Evolutionary conservation across 2,113 vertebrate species (phyloP).

Genomic region (Chloropsis hardwickii): DNA sequence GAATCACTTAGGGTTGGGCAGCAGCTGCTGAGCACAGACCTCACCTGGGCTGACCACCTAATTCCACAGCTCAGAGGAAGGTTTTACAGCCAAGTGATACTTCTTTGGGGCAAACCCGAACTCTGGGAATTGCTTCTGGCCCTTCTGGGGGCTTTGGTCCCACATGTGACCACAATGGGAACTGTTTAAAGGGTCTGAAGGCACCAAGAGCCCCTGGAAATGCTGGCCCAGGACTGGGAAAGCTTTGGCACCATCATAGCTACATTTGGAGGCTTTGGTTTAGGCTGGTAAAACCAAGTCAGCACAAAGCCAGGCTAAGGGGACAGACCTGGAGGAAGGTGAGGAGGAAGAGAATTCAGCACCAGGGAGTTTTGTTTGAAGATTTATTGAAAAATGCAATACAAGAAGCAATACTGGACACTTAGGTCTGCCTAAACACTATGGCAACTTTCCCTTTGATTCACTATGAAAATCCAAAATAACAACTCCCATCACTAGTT

Average conservation of each 20-base stretch:
- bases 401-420: constrained; percentile 77
- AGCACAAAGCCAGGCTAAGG: not conserved
- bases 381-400: constrained; percentile 82
- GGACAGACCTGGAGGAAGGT: not conserved
- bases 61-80: not conserved
- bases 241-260: rapidly evolving
- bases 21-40: not conserved
- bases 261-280: not conserved
- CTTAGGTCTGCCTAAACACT: constrained; percentile 62
- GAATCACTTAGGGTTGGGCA: not conserved
- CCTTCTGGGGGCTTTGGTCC: not conserved
- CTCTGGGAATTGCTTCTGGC: not conserved
- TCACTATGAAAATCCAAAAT: constrained; percentile 65
- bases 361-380: constrained; percentile 19
- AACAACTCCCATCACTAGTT: constrained; percentile 52
- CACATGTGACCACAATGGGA: rapidly evolving
- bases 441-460: constrained; percentile 60
- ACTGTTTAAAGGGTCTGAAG: not conserved
- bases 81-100: not conserved
- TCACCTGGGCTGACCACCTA: not conserved
- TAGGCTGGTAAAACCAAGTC: not conserved
- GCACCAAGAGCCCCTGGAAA: not conserved
- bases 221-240: not conserved
- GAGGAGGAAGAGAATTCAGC: not conserved
- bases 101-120: not conserved